Evolutionary conservation across 2,888 invertebrate species (phyloP).

Genomic region (Melinopterus prodromus): DNA sequence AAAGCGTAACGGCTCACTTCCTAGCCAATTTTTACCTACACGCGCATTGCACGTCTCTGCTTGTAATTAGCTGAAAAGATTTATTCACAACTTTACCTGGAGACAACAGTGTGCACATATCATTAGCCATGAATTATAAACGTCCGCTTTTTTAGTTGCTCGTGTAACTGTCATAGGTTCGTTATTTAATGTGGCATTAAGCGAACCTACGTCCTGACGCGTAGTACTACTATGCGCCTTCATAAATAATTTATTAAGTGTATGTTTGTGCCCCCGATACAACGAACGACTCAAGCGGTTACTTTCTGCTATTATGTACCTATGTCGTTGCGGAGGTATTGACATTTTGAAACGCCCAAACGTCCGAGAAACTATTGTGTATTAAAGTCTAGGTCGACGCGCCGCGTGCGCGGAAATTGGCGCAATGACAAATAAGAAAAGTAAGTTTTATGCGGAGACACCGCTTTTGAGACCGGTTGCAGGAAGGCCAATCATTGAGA

Average conservation of each 20-base stretch:
- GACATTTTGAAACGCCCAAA: not conserved
- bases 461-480: no score
- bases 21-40: slow-evolving; percentile 9
- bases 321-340: not conserved
- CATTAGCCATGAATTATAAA: slow-evolving; percentile 33
- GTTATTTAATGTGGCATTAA: slow-evolving; percentile 36
- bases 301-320: not conserved
- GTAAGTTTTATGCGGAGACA: no score
- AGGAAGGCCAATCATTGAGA: no score
- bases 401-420: not conserved
- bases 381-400: not conserved
- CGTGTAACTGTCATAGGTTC: slow-evolving; percentile 34
- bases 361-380: not conserved
- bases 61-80: not conserved
- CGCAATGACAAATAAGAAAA: not conserved
- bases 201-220: slow-evolving; percentile 27
- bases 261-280: not conserved
- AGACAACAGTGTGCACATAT: slow-evolving; percentile 10
- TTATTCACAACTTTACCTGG: not conserved
- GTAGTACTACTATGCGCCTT: slow-evolving; percentile 21
- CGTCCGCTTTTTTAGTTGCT: slow-evolving; percentile 25
- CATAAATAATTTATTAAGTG: slow-evolving; percentile 35
- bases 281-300: not conserved
- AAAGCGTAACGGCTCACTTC: not conserved
- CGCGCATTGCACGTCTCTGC: slow-evolving; percentile 10